These are phyloP conservation scores for Ploceus nigricollis DNA, from an alignment of 2,113 vertebrate species.

Conservation along the genomic window DNA sequence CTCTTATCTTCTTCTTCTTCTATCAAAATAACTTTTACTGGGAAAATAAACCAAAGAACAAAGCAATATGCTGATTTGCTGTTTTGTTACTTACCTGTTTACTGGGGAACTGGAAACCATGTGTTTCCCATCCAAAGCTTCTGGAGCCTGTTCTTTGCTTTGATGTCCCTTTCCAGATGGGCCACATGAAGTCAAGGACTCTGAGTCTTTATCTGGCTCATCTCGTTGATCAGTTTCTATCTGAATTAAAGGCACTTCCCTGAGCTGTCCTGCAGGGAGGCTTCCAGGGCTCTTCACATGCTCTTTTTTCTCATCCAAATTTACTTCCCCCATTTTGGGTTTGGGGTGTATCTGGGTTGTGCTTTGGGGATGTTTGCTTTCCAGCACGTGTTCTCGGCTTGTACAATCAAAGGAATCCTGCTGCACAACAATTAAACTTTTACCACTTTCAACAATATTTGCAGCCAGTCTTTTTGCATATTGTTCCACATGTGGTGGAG, in stretches of 20 bases:
- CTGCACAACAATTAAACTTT: slow-evolving; percentile 68
- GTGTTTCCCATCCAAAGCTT: slow-evolving; percentile 42
- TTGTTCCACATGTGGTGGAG: slow-evolving; percentile 76
- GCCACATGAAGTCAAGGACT: background rate
- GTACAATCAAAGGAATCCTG: slow-evolving; percentile 68
- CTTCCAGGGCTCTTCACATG: background rate
- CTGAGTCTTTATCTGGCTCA: slow-evolving; percentile 50
- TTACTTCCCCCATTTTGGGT: slow-evolving; percentile 35
- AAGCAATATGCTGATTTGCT: background rate
- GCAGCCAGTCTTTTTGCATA: slow-evolving; percentile 79
- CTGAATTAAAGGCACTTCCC: slow-evolving; percentile 94
- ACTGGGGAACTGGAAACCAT: slow-evolving; percentile 4
- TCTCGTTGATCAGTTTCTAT: slow-evolving; percentile 91
- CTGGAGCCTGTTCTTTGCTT: slow-evolving; percentile 54
- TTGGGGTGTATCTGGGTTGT: slow-evolving; percentile 49
- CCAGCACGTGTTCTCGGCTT: slow-evolving; percentile 53
- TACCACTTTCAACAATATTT: slow-evolving; percentile 82
- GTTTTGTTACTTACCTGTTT: slow-evolving; percentile 71
- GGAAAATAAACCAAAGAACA: background rate
- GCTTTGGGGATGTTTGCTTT: slow-evolving; percentile 61
- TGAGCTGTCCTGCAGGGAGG: slow-evolving; percentile 45
- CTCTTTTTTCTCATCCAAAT: slow-evolving; percentile 63
- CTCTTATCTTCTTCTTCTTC: background rate
- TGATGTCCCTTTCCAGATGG: background rate
- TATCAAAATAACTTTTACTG: background rate